Conservation (phyloP, 2,113 vertebrate genomes). For the Riparia riparia region DNA sequence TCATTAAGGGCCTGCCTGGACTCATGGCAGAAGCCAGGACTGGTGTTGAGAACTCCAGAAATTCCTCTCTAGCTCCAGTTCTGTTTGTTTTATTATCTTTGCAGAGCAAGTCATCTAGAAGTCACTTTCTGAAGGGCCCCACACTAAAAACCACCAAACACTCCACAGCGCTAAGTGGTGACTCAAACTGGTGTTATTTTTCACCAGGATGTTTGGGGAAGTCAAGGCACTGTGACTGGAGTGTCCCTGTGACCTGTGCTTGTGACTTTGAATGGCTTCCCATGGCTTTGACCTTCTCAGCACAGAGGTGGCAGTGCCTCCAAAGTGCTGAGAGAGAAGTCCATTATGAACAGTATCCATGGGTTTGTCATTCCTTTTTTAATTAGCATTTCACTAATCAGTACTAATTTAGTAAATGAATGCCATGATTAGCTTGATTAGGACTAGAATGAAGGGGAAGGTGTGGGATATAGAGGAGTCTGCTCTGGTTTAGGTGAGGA, state of each 20-base stretch:
- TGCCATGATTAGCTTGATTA: not conserved
- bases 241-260: not conserved
- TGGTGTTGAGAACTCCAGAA: constrained; percentile 27
- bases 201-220: not conserved
- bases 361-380: not conserved
- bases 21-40: not conserved
- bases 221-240: not conserved
- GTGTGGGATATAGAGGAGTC: not conserved
- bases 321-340: not conserved
- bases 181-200: not conserved
- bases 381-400: not conserved
- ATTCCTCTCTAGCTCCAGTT: constrained; percentile 31
- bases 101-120: constrained; percentile 5
- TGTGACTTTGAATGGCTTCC: not conserved
- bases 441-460: not conserved
- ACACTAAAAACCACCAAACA: not conserved
- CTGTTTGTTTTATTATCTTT: constrained; percentile 57
- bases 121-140: constrained; percentile 17
- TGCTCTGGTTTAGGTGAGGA: not conserved
- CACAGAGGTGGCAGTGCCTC: not conserved
- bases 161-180: not conserved
- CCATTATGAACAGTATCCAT: not conserved
- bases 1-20: not conserved
- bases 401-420: not conserved
- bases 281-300: not conserved